Evolutionary conservation across 2,797 vertebrate genomes (phyloP), one percentile per base, ranked within the genome.

Genomic region (Cryptoblepharus egeriae): DNA sequence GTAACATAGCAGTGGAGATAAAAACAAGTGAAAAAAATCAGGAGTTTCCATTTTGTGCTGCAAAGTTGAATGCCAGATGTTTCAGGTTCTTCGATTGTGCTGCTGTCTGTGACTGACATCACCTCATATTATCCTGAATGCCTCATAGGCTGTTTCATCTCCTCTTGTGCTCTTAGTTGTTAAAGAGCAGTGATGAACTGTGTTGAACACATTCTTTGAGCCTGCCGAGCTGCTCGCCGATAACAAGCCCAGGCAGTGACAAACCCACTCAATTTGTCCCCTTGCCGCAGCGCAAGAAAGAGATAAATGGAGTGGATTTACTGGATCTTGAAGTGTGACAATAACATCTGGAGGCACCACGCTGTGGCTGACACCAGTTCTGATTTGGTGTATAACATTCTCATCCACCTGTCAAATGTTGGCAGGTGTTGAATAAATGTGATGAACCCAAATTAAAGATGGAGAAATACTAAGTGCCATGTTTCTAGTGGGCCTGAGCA

Each of bases 131-230:
- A 83, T 84, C 32, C 75, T 82, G 55, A 85, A 86, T 90, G 77
- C 85, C 88, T 89, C 81, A 80, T 82, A 77, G 84, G 81, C 88
- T 81, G 45, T 90, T 91, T 90, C 83, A 90, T 90, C 78, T 86
- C 70, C 75, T 84, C 79, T 82, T 90, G 74, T 85, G 37, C 72
- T 85, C 88, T 75, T 88, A 73, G 26, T 83, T 32, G 49, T 65
- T 85, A 82, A 58, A 83, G 87, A 88, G 84, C 64, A 60, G 0
- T 78, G 49, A 2, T 42, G 78, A 85, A 64, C 71, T 69, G 87
- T 80, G 67, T 80, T 37, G 82, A 84, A 77, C 68, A 16, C 0
- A 35, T 80, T 71, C 76, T 52, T 37, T 73, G 69, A 87, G 88
- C 79, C 86, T 74, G 78, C 72, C 72, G 77, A 84, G 30, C 80